A percentile compares a stretch with the other conserved stretches of the same genome.
Conservation (phyloP, 2,888 invertebrate genomes). For the Netelia fuscicornis region DNA sequence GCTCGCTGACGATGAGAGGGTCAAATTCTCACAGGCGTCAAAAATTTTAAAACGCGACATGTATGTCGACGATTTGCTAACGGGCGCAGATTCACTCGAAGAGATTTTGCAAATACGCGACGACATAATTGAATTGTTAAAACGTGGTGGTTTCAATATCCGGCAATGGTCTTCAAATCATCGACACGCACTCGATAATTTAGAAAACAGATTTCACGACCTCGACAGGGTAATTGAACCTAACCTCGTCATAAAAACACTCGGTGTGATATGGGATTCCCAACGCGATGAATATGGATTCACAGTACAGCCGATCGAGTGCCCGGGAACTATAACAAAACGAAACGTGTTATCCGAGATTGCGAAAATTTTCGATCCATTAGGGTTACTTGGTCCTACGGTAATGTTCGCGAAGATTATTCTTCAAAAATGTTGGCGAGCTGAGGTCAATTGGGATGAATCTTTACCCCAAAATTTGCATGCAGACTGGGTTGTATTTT, state of each 20-base stretch:
- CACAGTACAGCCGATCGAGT: conserved; percentile 12
- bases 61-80: conserved; percentile 57
- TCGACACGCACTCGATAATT: background rate
- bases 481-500: background rate
- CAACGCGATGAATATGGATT: conserved; percentile 39
- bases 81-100: conserved; percentile 39
- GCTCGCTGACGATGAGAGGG: conserved; percentile 58
- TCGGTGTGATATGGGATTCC: conserved; percentile 52
- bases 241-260: conserved; percentile 14
- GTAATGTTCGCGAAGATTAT: conserved; percentile 35
- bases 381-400: conserved; percentile 43
- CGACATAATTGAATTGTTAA: conserved; percentile 18
- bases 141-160: conserved; percentile 41
- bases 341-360: conserved; percentile 41
- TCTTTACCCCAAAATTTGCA: conserved; percentile 29
- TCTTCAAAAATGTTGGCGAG: conserved; percentile 34
- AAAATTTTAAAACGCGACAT: conserved; percentile 37
- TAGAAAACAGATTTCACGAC: conserved; percentile 1
- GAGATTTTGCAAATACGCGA: conserved; percentile 29
- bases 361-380: background rate
- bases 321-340: conserved; percentile 8
- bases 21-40: conserved; percentile 16
- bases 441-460: conserved; percentile 39
- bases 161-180: conserved; percentile 56
- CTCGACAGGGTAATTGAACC: background rate